Conservation (phyloP, 2,888 invertebrate genomes). For the Epirrhoe alternata region DNA sequence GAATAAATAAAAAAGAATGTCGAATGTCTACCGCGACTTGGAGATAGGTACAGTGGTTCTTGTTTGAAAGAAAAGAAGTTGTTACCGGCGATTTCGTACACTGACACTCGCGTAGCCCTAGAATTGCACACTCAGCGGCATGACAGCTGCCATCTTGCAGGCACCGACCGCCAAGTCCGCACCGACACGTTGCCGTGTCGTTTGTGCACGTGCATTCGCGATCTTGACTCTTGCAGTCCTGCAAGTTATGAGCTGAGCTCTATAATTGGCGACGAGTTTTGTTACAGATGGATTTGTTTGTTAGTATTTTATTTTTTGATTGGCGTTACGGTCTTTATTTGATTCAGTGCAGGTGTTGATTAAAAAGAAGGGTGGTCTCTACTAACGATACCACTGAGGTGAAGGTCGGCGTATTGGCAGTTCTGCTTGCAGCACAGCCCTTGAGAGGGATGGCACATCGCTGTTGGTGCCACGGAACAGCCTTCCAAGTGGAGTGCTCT, state of each 20-base stretch:
- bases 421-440: constrained; percentile 78
- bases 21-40: too few species aligned
- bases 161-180: constrained; percentile 79
- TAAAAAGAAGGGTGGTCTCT: constrained; percentile 15
- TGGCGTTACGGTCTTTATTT: too few species aligned
- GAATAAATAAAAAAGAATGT: too few species aligned
- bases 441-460: constrained; percentile 82
- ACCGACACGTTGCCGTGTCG: constrained; percentile 56
- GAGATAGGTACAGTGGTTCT: too few species aligned
- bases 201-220: constrained; percentile 67
- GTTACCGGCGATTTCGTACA: constrained; percentile 55
- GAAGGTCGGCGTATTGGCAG: constrained; percentile 71
- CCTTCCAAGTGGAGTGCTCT: constrained; percentile 73
- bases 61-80: too few species aligned
- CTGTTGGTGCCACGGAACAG: constrained; percentile 75
- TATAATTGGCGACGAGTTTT: neutral
- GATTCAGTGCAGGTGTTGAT: too few species aligned
- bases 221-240: constrained; percentile 73
- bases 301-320: too few species aligned
- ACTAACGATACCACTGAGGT: constrained; percentile 73
- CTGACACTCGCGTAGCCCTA: constrained; percentile 75
- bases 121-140: constrained; percentile 76
- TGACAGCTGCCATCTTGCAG: constrained; percentile 70
- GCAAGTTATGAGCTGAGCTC: constrained; percentile 12
- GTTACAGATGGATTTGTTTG: too few species aligned